A percentile compares a stretch with the other conserved stretches of the same genome.
Conservation (phyloP, 1,140 invertebrate genomes). For the Lasioglossum albipes region DNA sequence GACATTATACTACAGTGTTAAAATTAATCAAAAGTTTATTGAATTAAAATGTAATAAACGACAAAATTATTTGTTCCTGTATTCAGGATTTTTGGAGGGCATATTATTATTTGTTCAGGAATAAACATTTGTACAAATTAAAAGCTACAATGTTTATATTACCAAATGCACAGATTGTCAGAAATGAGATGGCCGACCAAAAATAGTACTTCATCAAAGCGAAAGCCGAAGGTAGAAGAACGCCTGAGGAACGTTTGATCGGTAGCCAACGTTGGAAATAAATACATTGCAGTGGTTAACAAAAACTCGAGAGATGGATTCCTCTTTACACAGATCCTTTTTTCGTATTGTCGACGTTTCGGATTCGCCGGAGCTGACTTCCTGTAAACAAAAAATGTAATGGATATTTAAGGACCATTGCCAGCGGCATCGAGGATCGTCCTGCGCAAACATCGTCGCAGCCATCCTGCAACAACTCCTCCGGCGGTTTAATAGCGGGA, state of each 20-base stretch:
- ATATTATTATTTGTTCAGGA: no score
- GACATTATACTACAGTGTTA: no score
- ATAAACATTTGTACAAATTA: no score
- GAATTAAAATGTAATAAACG: no score
- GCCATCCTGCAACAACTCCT: constrained; percentile 16
- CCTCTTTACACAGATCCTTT: background rate
- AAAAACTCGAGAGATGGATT: background rate
- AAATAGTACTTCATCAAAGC: background rate
- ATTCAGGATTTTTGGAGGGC: no score
- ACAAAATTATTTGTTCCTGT: no score
- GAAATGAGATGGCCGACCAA: no score
- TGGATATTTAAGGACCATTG: constrained; percentile 38
- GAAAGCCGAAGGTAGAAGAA: background rate
- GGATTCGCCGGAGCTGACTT: background rate
- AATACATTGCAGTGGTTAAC: background rate
- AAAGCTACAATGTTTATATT: no score
- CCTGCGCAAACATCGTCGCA: constrained; percentile 51
- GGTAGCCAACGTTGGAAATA: background rate
- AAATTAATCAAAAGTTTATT: no score
- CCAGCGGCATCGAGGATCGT: constrained; percentile 22
- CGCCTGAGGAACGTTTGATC: background rate
- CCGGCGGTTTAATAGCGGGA: constrained; percentile 30
- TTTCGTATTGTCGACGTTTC: background rate
- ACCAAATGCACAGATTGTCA: no score
- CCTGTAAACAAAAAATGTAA: constrained; percentile 29